These are phyloP conservation scores for Callocephalon fimbriatum DNA, from an alignment of 2,113 vertebrate species.

Conservation along the genomic window DNA sequence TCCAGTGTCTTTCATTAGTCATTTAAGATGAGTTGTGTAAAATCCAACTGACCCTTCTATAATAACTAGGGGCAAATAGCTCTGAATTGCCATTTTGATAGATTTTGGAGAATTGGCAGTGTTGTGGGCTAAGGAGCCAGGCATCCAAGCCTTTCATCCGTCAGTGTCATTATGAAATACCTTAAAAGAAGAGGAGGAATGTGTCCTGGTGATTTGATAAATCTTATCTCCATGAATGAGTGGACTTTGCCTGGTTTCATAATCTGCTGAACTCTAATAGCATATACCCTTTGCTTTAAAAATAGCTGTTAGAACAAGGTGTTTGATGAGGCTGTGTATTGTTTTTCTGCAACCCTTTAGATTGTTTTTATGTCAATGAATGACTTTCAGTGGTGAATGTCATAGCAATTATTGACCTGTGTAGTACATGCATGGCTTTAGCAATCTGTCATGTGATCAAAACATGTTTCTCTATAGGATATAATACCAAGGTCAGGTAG, in stretches of 20 bases:
- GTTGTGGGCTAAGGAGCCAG: slow-evolving; percentile 3
- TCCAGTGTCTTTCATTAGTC: slow-evolving; percentile 36
- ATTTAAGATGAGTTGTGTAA: slow-evolving; percentile 25
- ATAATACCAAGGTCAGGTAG: background rate
- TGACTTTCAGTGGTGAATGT: background rate
- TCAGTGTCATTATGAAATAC: slow-evolving; percentile 49
- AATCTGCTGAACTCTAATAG: slow-evolving; percentile 49
- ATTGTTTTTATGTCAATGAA: background rate
- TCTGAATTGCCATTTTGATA: slow-evolving; percentile 63
- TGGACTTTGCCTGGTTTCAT: slow-evolving; percentile 11
- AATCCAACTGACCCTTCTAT: slow-evolving; percentile 37
- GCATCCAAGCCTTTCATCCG: slow-evolving; percentile 14
- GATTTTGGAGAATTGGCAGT: slow-evolving; percentile 34
- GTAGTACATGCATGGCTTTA: background rate
- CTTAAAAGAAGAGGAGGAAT: background rate
- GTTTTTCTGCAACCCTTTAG: background rate
- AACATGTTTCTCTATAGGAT: background rate
- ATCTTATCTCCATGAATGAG: slow-evolving; percentile 39
- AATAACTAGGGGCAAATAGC: slow-evolving; percentile 45
- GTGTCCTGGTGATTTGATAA: background rate
- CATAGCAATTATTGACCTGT: background rate
- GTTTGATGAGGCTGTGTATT: slow-evolving; percentile 11
- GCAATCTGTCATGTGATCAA: background rate
- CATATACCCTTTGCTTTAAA: background rate
- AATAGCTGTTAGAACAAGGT: slow-evolving; percentile 13